Conservation (phyloP, 2,797 vertebrate genomes). For the Arctocebus calabarensis region DNA sequence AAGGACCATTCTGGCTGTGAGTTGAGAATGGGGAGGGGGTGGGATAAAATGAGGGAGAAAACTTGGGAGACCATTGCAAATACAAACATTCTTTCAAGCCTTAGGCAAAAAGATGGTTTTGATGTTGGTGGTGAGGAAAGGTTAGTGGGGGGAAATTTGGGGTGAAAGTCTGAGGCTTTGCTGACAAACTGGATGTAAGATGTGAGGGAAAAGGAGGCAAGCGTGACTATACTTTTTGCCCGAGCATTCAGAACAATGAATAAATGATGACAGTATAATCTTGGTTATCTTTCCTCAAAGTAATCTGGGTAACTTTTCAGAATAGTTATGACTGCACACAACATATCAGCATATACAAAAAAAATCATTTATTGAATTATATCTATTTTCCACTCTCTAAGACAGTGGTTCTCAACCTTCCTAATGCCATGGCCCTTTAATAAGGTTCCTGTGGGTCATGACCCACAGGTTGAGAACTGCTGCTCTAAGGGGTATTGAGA, state of each 20-base stretch:
- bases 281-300: constrained; percentile 10
- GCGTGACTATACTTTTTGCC: not conserved
- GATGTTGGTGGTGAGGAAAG: not conserved
- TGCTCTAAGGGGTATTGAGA: not conserved
- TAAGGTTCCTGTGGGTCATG: no score
- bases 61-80: not conserved
- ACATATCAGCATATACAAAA: not conserved
- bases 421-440: no score
- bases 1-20: constrained; percentile 11
- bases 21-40: not conserved
- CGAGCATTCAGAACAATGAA: not conserved
- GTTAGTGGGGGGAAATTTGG: not conserved
- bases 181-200: not conserved
- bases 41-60: not conserved
- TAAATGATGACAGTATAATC: not conserved
- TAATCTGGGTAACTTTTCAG: constrained; percentile 29
- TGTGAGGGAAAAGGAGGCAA: not conserved
- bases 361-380: constrained; percentile 18
- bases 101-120: not conserved
- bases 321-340: not conserved
- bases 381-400: not conserved
- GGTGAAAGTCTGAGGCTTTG: not conserved
- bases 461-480: no score
- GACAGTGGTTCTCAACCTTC: not conserved
- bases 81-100: not conserved